Evolutionary conservation across 2,113 vertebrate genomes (phyloP).

Genomic region (Planiliza haematocheilus): DNA sequence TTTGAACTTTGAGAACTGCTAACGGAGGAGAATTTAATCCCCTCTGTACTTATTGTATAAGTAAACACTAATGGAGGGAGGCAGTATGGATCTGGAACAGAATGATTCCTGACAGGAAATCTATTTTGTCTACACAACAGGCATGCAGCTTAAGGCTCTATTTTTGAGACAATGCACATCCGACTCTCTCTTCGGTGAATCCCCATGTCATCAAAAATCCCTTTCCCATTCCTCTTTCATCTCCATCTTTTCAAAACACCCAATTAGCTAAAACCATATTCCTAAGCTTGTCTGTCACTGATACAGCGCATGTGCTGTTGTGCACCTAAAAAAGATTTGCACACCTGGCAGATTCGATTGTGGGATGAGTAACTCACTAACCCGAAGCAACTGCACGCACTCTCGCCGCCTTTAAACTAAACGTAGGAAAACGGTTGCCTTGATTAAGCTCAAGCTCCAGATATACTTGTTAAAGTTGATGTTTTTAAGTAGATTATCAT

Average conservation of each 20-base stretch:
- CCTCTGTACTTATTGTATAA: slow-evolving; percentile 56
- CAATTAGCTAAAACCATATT: slow-evolving; percentile 65
- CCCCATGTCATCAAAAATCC: slow-evolving; percentile 64
- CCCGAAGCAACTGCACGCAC: not conserved
- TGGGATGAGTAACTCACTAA: slow-evolving; percentile 8
- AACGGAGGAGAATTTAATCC: slow-evolving; percentile 37
- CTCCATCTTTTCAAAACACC: slow-evolving; percentile 49
- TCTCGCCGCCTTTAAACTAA: too few relatives aligned
- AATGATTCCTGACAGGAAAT: slow-evolving; percentile 71
- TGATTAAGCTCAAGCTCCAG: slow-evolving; percentile 56
- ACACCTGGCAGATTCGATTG: slow-evolving; percentile 29
- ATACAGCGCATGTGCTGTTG: slow-evolving; percentile 34
- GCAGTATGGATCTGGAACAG: slow-evolving; percentile 57
- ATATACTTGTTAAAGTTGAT: slow-evolving; percentile 48
- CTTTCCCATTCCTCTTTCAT: slow-evolving; percentile 52
- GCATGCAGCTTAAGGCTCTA: slow-evolving; percentile 62
- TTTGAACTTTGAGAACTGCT: slow-evolving; percentile 46
- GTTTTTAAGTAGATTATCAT: slow-evolving; percentile 57
- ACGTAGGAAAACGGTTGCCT: slow-evolving; percentile 33
- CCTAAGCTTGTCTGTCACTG: slow-evolving; percentile 35
- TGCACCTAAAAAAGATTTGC: slow-evolving; percentile 8
- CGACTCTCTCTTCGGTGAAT: slow-evolving; percentile 34
- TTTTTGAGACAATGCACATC: slow-evolving; percentile 66
- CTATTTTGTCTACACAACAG: slow-evolving; percentile 64
- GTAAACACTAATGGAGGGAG: slow-evolving; percentile 59